phyloP scores from a whole-genome alignment of 2,888 invertebrate genomes.

The Pandemis cinnamomeana region DNA sequence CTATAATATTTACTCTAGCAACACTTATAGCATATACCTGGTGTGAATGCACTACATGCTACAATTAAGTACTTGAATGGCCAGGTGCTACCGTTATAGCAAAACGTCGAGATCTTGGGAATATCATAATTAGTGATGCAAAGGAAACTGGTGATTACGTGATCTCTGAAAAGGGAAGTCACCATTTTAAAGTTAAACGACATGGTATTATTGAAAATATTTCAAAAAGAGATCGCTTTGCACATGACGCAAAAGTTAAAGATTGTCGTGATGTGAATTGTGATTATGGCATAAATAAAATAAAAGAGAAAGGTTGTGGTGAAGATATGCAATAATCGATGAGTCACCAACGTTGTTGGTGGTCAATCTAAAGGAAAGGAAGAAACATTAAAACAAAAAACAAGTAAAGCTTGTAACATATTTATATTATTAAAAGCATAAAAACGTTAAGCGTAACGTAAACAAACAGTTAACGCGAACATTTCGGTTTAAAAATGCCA shows the following conservation, averaged over 20 bases:
- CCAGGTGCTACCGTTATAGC: slow-evolving; percentile 53
- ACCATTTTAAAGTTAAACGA: slow-evolving; percentile 8
- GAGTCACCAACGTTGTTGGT: background rate
- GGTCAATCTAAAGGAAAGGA: background rate
- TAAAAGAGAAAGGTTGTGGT: slow-evolving; percentile 9
- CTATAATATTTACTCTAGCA: background rate
- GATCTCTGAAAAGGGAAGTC: slow-evolving; percentile 9
- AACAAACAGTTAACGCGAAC: too few species aligned
- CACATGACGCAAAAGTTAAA: background rate
- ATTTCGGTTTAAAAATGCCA: background rate
- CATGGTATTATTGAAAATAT: background rate
- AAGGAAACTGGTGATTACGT: slow-evolving; percentile 33
- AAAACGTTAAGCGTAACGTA: too few species aligned
- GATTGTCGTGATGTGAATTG: background rate
- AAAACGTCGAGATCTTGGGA: slow-evolving; percentile 17
- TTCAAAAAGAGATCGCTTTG: background rate
- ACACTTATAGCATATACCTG: slow-evolving; percentile 22
- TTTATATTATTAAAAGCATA: too few species aligned
- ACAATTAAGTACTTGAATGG: slow-evolving; percentile 66
- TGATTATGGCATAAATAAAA: background rate
- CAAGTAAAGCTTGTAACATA: too few species aligned
- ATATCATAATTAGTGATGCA: slow-evolving; percentile 26
- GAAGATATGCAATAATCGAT: background rate
- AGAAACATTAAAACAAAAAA: background rate
- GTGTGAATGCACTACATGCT: slow-evolving; percentile 56